Evolutionary conservation across 1,140 invertebrate species (phyloP), one percentile per base, ranked within the genome.

Genomic region (Caenorhabditis remanei): DNA sequence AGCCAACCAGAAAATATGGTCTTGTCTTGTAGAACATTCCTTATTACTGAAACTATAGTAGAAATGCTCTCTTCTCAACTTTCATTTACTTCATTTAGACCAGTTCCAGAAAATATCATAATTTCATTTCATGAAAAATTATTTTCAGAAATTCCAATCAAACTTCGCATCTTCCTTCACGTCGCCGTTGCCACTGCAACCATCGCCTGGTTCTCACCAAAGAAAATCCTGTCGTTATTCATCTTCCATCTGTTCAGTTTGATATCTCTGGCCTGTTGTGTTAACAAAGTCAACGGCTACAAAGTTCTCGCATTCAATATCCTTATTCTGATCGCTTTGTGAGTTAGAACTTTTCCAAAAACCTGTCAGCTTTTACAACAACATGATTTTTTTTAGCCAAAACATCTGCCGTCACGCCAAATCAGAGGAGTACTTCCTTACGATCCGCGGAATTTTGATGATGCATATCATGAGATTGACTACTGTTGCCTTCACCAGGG

Each of bases 391-490:
- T 71, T 79, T 7, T 13, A 79, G 71, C 3, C 71, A 79, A 24
- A 79, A 79, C 46, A 50, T 79, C 46, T 79, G 71, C 71, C 19
- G 46, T 5, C 46, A 53, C n/a, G 14, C 43, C 40, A 53, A 24
- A 8, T 9, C 40, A 0, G 43, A 50, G 0, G 71, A 53, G 19
- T 79, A 79, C 21, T 79, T 79, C n/a, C 14, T 79, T 4, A 13
- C 71, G 14, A 50, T 79, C n/a, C 43, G 71, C 24, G 71, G 71
- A 50, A 24, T 79, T 79, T 50, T 79, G 46, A 79, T 79, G 71
- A 79, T 79, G 46, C 71, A 79, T 14, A 79, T 79, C 11, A 79
- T 79, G 71, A 79, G 71, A 32, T n/a, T 79, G 8, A 24, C 71
- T 5, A 79, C 71, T 4, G 71, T 50, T 24, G 46, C 71, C 2